Percentiles rank a stretch among this genome's conserved stretches.
Conservation (phyloP, 2,888 invertebrate genomes). For the Prosopocoilus inquinatus region DNA sequence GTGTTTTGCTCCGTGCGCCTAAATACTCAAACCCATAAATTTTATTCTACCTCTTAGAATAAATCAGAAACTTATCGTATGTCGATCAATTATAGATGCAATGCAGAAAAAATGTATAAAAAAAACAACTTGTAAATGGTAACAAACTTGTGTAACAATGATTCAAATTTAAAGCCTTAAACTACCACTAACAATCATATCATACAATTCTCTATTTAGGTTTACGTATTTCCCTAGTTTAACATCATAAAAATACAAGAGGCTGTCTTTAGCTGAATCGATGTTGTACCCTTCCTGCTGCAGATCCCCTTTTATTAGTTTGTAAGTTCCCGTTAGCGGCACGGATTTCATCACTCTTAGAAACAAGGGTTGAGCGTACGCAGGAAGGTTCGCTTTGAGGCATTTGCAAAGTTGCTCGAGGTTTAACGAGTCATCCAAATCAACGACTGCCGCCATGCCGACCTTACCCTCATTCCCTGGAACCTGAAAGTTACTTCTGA, state of each 20-base stretch:
- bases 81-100: no score
- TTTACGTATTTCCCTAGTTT: slow-evolving; percentile 38
- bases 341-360: slow-evolving; percentile 74
- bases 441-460: slow-evolving; percentile 90
- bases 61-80: no score
- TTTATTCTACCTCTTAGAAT: no score
- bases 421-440: slow-evolving; percentile 61
- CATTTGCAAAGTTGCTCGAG: slow-evolving; percentile 61
- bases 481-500: slow-evolving; percentile 53
- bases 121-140: background rate
- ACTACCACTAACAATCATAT: slow-evolving; percentile 40
- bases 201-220: slow-evolving; percentile 37
- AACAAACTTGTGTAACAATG: background rate
- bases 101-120: background rate
- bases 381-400: slow-evolving; percentile 70
- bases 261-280: slow-evolving; percentile 63
- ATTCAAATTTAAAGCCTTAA: slow-evolving; percentile 26
- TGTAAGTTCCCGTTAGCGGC: slow-evolving; percentile 87
- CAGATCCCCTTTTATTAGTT: slow-evolving; percentile 85
- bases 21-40: no score
- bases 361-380: slow-evolving; percentile 88
- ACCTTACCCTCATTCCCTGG: slow-evolving; percentile 82
- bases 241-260: slow-evolving; percentile 63
- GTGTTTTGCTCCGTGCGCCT: no score
- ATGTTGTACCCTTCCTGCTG: slow-evolving; percentile 83